Conservation (phyloP, 2,797 vertebrate species). For the Lemur catta region DNA sequence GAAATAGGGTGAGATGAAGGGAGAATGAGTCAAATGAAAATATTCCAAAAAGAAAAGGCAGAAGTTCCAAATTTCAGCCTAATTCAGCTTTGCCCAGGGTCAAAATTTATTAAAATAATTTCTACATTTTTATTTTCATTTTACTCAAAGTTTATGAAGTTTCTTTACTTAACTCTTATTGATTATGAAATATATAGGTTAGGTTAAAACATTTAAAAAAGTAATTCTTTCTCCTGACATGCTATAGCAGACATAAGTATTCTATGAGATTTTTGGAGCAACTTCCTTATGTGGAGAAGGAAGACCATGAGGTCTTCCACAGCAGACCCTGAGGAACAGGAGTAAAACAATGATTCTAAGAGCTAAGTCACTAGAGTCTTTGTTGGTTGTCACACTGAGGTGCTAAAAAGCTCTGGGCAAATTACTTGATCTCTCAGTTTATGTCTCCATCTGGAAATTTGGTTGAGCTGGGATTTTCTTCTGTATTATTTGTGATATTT, state of each 20-base stretch:
- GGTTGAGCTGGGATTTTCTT: not conserved
- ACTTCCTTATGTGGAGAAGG: not conserved
- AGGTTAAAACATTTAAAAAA: slow-evolving; percentile 20
- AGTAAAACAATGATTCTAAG: not conserved
- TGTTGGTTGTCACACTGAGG: not conserved
- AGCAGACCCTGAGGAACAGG: not conserved
- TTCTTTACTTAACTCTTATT: not conserved
- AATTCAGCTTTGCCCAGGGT: not conserved
- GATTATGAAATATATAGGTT: not conserved
- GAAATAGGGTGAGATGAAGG: not conserved
- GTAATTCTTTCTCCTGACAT: not conserved
- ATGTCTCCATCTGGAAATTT: not conserved
- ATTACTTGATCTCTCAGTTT: not conserved
- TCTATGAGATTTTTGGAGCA: not conserved
- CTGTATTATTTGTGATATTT: not conserved
- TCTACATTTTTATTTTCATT: slow-evolving; percentile 10
- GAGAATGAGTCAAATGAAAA: not conserved
- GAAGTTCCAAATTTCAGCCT: not conserved
- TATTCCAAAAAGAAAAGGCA: not conserved
- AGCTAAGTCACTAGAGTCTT: not conserved
- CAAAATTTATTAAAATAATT: slow-evolving; percentile 7
- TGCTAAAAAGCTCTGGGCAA: not conserved
- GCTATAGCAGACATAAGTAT: not conserved
- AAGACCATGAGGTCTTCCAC: not conserved
- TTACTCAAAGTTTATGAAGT: not conserved